Conservation (phyloP, 2,888 invertebrate species). For the Leucozona laternaria region DNA sequence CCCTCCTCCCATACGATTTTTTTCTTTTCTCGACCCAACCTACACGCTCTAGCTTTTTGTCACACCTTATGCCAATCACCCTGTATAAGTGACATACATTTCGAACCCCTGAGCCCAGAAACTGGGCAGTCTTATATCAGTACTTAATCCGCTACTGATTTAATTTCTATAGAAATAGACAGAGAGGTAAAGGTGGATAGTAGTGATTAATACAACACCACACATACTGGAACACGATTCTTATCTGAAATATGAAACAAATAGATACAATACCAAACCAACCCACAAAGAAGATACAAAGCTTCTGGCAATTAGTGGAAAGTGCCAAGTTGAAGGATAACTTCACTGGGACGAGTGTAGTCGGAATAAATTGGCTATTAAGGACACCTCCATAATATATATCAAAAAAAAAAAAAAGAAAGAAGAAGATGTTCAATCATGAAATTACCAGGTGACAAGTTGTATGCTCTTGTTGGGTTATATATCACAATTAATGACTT, state of each 20-base stretch:
- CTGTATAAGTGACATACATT: no score
- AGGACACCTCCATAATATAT: not conserved
- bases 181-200: not conserved
- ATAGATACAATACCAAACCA: constrained; percentile 33
- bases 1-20: no score
- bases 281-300: constrained; percentile 22
- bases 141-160: not conserved
- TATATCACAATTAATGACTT: constrained; percentile 11
- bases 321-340: constrained; percentile 45
- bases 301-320: constrained; percentile 44
- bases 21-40: no score
- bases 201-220: constrained; percentile 21
- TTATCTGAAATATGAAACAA: constrained; percentile 25
- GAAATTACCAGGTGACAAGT: constrained; percentile 27
- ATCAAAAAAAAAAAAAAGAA: not conserved
- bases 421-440: constrained; percentile 5
- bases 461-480: not conserved
- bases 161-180: not conserved
- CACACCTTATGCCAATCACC: no score
- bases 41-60: no score
- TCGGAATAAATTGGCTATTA: constrained; percentile 19
- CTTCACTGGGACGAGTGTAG: not conserved
- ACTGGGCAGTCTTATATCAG: not conserved
- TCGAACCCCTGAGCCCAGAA: not conserved
- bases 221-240: constrained; percentile 21